Percentiles rank a stretch among this genome's conserved stretches.
These are phyloP conservation scores for Mellilla xanthometata DNA, from an alignment of 2,888 invertebrate species.

Conservation along the genomic window DNA sequence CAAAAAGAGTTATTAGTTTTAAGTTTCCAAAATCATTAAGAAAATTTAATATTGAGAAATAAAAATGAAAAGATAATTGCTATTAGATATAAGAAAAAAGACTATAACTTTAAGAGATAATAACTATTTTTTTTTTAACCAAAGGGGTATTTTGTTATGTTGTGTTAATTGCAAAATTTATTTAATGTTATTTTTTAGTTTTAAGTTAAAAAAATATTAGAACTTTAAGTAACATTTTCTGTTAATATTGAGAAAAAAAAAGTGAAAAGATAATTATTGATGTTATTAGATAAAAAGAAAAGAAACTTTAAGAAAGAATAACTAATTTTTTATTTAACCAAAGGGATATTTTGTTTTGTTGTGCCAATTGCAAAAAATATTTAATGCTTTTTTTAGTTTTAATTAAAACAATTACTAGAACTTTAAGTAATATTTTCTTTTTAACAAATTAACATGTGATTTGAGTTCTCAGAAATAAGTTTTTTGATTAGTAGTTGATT, in stretches of 20 bases:
- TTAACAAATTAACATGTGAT: too few relatives aligned
- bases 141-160: constrained; percentile 3
- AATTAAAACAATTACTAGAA: too few relatives aligned
- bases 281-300: too few relatives aligned
- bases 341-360: too few relatives aligned
- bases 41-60: background rate
- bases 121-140: background rate
- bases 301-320: too few relatives aligned
- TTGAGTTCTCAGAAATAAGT: too few relatives aligned
- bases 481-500: too few relatives aligned
- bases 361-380: too few relatives aligned
- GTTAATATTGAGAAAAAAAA: background rate
- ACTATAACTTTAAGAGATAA: background rate
- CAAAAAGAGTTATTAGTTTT: constrained; percentile 6
- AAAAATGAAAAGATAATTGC: background rate
- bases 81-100: background rate
- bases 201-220: constrained; percentile 2
- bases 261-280: too few relatives aligned
- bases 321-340: too few relatives aligned
- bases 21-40: constrained; percentile 1
- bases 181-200: constrained; percentile 3
- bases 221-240: constrained; percentile 5
- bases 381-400: too few relatives aligned
- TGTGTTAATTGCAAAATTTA: constrained; percentile 2
- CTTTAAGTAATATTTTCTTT: too few relatives aligned